Percentiles rank a stretch among this genome's conserved stretches.
Conservation (phyloP, 2,113 vertebrate genomes). For the Lutjanus erythropterus region DNA sequence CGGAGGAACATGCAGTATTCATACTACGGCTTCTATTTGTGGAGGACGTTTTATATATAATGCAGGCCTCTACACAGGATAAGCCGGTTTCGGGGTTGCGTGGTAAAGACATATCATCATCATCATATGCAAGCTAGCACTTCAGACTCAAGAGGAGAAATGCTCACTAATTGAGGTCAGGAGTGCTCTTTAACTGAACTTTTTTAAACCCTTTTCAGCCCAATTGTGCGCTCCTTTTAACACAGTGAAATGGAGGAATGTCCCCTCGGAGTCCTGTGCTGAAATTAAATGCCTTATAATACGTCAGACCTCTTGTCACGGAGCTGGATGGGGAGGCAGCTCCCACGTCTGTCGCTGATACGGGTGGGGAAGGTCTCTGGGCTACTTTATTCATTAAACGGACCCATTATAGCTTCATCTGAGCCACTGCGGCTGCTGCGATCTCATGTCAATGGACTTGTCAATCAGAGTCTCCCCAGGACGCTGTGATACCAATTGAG, state of each 20-base stretch:
- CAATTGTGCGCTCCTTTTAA: slow-evolving; percentile 66
- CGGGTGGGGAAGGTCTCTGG: slow-evolving; percentile 43
- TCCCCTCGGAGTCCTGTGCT: slow-evolving; percentile 64
- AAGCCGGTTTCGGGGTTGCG: slow-evolving; percentile 1
- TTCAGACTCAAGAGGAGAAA: slow-evolving; percentile 63
- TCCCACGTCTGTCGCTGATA: slow-evolving; percentile 33
- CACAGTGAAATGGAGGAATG: slow-evolving; percentile 71
- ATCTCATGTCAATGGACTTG: slow-evolving; percentile 62
- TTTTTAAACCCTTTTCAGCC: slow-evolving; percentile 63
- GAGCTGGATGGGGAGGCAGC: slow-evolving; percentile 33
- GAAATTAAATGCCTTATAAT: slow-evolving; percentile 78
- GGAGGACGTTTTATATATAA: slow-evolving; percentile 33
- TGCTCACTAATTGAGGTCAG: slow-evolving; percentile 80
- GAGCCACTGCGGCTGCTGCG: slow-evolving; percentile 7
- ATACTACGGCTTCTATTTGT: slow-evolving; percentile 40
- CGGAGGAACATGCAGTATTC: slow-evolving; percentile 50
- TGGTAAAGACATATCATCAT: slow-evolving; percentile 27
- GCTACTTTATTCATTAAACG: slow-evolving; percentile 68
- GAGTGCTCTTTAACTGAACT: slow-evolving; percentile 53
- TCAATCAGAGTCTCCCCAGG: slow-evolving; percentile 62
- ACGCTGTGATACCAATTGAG: slow-evolving; percentile 41
- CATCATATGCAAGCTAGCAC: slow-evolving; percentile 28
- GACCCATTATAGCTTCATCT: slow-evolving; percentile 65
- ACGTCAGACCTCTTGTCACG: slow-evolving; percentile 67
- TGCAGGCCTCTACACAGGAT: slow-evolving; percentile 3